These are phyloP conservation scores for Melipona quadrifasciata DNA, from an alignment of 1,140 invertebrate genomes.

Conservation along the genomic window DNA sequence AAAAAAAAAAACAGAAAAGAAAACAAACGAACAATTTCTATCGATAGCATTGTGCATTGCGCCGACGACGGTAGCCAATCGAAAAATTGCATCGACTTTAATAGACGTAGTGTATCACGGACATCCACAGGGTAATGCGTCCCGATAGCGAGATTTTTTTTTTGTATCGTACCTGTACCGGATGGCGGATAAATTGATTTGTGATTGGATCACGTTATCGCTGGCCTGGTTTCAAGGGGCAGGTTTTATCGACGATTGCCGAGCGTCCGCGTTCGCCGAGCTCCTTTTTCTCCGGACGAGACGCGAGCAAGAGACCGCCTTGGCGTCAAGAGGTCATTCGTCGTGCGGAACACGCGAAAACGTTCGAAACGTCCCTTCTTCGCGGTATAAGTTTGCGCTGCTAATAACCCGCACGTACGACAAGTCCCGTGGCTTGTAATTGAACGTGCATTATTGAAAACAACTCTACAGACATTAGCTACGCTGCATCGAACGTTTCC, in stretches of 20 bases:
- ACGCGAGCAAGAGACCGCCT: constrained; percentile 47
- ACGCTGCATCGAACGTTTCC: background rate
- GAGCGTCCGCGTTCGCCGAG: constrained; percentile 26
- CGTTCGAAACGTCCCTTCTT: background rate
- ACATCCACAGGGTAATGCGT: constrained; percentile 48
- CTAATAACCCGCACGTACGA: background rate
- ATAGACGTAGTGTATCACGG: constrained; percentile 35
- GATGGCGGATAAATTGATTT: constrained; percentile 70
- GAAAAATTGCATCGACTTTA: constrained; percentile 47
- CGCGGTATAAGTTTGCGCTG: background rate
- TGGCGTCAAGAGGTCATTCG: constrained; percentile 54
- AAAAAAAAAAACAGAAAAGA: too few species aligned
- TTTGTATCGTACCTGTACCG: constrained; percentile 53
- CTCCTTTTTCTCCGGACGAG: constrained; percentile 48
- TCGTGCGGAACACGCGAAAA: constrained; percentile 52
- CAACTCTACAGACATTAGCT: background rate
- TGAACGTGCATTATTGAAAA: background rate
- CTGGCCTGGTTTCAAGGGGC: constrained; percentile 48
- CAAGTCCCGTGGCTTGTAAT: background rate
- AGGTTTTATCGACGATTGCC: constrained; percentile 59
- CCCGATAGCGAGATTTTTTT: constrained; percentile 63
- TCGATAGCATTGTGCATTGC: background rate
- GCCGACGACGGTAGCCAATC: background rate
- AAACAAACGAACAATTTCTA: constrained; percentile 5
- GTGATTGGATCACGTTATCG: constrained; percentile 60